phyloP scores from a whole-genome alignment of 2,797 vertebrate species.

The Rhadinocentrus ornatus region DNA sequence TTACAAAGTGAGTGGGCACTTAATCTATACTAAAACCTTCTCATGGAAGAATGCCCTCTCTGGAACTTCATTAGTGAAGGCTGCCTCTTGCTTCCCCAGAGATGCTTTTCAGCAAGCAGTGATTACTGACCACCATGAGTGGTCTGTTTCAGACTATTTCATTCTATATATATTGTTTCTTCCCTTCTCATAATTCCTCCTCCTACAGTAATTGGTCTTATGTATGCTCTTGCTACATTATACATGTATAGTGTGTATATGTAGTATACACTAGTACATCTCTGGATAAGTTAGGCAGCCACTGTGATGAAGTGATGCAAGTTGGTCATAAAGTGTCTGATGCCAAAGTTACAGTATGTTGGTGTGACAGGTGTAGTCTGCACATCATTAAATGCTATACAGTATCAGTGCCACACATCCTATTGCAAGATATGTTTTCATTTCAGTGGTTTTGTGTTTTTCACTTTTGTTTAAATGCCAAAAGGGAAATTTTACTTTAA shows the following conservation, averaged over 20 bases:
- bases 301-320: neutral
- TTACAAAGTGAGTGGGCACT: conserved; percentile 20
- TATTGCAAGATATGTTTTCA: neutral
- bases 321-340: neutral
- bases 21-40: conserved; percentile 64
- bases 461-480: neutral
- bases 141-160: conserved; percentile 47
- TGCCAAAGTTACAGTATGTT: no score
- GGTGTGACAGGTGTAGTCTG: no score
- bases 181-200: neutral
- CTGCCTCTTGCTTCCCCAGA: conserved; percentile 40
- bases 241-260: no score
- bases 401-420: neutral
- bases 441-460: no score
- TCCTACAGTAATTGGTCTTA: neutral
- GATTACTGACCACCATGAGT: conserved; percentile 47
- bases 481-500: no score
- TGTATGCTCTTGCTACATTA: no score
- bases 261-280: no score
- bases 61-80: conserved; percentile 45
- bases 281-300: neutral
- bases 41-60: conserved; percentile 59
- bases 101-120: conserved; percentile 50
- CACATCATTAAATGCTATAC: neutral
- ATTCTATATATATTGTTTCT: conserved; percentile 35